phyloP scores from a whole-genome alignment of 2,888 invertebrate genomes.

The Carpatolechia fugitivella region DNA sequence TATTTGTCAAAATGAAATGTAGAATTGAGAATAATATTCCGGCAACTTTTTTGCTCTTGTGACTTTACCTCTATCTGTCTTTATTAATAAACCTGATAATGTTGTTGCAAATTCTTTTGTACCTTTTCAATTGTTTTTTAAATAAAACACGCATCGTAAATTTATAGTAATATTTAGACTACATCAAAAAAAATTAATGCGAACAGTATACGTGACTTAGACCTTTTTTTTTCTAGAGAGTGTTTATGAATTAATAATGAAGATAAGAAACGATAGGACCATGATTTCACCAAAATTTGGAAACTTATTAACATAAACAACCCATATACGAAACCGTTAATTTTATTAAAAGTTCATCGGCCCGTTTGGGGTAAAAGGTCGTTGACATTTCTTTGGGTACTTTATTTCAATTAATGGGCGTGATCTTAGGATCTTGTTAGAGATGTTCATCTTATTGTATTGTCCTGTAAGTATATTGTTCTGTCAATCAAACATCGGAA shows the following conservation, averaged over 20 bases:
- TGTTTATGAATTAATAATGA: background rate
- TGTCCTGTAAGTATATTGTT: conserved; percentile 49
- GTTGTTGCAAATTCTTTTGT: no score
- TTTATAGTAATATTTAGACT: no score
- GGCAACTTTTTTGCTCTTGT: no score
- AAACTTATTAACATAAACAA: conserved; percentile 6
- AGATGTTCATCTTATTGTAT: conserved; percentile 28
- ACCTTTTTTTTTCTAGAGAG: no score
- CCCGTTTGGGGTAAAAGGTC: conserved; percentile 27
- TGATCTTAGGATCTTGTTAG: conserved; percentile 33
- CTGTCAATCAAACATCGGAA: background rate
- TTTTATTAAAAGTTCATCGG: conserved; percentile 6
- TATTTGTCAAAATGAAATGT: no score
- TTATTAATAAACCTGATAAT: no score
- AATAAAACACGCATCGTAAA: no score
- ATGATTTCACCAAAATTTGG: background rate
- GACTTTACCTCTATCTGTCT: no score
- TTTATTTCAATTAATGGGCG: conserved; percentile 30
- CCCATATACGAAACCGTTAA: conserved; percentile 3
- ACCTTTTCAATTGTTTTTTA: no score
- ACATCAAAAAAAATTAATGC: no score
- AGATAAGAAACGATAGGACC: background rate
- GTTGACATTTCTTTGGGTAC: conserved; percentile 38
- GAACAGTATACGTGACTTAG: no score
- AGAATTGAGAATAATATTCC: no score